A percentile compares a stretch with the other conserved stretches of the same genome.
These are phyloP conservation scores for Eupithecia dodoneata DNA, from an alignment of 2,888 invertebrate species.

Conservation along the genomic window DNA sequence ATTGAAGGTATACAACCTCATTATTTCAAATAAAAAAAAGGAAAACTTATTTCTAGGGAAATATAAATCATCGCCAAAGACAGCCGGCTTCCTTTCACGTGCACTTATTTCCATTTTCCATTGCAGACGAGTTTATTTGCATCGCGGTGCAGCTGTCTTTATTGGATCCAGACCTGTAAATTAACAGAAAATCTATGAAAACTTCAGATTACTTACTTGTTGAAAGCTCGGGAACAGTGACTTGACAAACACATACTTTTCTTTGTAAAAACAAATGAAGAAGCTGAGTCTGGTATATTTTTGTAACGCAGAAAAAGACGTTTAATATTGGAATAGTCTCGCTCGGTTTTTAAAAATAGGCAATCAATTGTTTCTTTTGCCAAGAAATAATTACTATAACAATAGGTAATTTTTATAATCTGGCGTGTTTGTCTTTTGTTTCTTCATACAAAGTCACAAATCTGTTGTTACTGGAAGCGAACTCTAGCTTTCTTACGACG, in stretches of 20 bases:
- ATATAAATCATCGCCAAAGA: slow-evolving; percentile 42
- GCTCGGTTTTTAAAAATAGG: background rate
- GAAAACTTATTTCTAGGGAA: slow-evolving; percentile 6
- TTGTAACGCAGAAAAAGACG: background rate
- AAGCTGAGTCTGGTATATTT: background rate
- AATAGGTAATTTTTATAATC: too few relatives aligned
- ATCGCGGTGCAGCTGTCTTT: background rate
- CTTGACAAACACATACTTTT: background rate
- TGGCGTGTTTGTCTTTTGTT: too few relatives aligned
- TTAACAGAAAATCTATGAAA: background rate
- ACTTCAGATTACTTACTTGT: background rate
- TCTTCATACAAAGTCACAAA: too few relatives aligned
- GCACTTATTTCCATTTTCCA: slow-evolving; percentile 37
- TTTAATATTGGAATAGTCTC: background rate
- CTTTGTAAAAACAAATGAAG: background rate
- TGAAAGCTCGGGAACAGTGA: background rate
- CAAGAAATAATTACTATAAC: background rate
- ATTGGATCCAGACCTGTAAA: background rate
- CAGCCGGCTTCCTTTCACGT: slow-evolving; percentile 13
- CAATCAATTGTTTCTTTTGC: background rate
- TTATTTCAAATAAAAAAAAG: background rate
- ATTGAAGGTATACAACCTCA: background rate
- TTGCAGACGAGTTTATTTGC: slow-evolving; percentile 24
- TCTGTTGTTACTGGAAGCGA: too few relatives aligned
- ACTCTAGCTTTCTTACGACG: too few relatives aligned